phyloP scores from a whole-genome alignment of 2,888 invertebrate species.

The Temnothorax ravouxi region DNA sequence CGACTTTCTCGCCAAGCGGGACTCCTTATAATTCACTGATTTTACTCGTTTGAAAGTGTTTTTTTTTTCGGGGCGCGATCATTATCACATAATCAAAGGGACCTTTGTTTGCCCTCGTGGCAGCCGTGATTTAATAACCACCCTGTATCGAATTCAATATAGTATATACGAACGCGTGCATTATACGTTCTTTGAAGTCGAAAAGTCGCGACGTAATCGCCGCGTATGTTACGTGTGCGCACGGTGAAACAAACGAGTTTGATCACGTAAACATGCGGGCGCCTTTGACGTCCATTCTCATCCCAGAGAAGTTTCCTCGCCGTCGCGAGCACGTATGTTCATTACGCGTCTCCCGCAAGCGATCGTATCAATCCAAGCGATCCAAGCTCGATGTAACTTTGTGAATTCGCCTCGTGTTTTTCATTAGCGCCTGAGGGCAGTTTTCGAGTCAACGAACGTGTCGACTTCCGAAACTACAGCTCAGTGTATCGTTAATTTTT shows the following conservation, averaged over 20 bases:
- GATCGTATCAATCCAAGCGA: background rate
- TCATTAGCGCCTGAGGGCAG: background rate
- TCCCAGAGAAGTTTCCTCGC: slow-evolving; percentile 8
- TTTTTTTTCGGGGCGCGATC: slow-evolving; percentile 56
- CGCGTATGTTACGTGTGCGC: background rate
- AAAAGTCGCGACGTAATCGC: slow-evolving; percentile 19
- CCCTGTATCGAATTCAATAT: background rate
- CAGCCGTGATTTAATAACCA: slow-evolving; percentile 15
- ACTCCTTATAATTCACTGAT: slow-evolving; percentile 52
- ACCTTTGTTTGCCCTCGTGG: background rate
- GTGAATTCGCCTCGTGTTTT: slow-evolving; percentile 9
- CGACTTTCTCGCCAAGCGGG: slow-evolving; percentile 52
- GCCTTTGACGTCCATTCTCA: slow-evolving; percentile 18
- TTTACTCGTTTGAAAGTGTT: slow-evolving; percentile 59
- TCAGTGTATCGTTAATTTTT: background rate
- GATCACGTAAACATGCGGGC: slow-evolving; percentile 13
- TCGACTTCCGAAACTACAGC: background rate
- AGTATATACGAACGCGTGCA: background rate
- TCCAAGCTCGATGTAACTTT: background rate
- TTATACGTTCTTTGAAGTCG: slow-evolving; percentile 25
- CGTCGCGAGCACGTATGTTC: background rate
- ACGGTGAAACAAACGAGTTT: slow-evolving; percentile 12
- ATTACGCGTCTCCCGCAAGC: background rate
- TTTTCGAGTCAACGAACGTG: background rate
- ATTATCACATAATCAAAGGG: slow-evolving; percentile 60